Conservation (phyloP, 2,888 invertebrate species). For the Leuctra nigra region DNA sequence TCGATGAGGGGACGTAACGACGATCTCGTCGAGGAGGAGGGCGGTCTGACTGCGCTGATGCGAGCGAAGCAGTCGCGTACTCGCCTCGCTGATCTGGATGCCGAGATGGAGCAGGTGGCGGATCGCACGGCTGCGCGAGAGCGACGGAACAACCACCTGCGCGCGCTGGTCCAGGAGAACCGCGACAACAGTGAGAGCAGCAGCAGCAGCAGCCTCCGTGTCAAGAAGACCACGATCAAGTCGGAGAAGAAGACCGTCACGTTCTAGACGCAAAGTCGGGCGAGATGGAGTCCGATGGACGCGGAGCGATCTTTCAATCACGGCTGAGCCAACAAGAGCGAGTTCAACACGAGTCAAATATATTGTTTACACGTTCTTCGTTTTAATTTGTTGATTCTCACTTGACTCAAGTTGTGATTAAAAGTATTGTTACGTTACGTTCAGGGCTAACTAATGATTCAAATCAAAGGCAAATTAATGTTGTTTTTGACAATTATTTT, state of each 20-base stretch:
- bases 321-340: no score
- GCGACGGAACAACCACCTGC: conserved; percentile 60
- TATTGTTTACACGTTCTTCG: no score
- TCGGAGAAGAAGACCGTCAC: conserved; percentile 39
- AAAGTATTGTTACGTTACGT: neutral
- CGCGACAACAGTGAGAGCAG: conserved; percentile 42
- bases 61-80: conserved; percentile 61
- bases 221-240: conserved; percentile 33
- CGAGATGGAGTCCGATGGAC: neutral
- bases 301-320: neutral
- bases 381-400: neutral
- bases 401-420: neutral
- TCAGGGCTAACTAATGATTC: no score
- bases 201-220: neutral
- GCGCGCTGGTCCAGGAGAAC: conserved; percentile 58
- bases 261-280: no score
- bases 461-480: neutral
- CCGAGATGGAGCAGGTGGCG: conserved; percentile 64
- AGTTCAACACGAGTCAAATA: no score
- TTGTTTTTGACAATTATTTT: no score
- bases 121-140: conserved; percentile 64
- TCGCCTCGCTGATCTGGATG: conserved; percentile 63
- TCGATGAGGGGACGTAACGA: conserved; percentile 26
- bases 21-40: conserved; percentile 38
- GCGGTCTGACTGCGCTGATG: conserved; percentile 50